Conservation (phyloP, 2,113 vertebrate genomes). For the Anguilla rostrata region DNA sequence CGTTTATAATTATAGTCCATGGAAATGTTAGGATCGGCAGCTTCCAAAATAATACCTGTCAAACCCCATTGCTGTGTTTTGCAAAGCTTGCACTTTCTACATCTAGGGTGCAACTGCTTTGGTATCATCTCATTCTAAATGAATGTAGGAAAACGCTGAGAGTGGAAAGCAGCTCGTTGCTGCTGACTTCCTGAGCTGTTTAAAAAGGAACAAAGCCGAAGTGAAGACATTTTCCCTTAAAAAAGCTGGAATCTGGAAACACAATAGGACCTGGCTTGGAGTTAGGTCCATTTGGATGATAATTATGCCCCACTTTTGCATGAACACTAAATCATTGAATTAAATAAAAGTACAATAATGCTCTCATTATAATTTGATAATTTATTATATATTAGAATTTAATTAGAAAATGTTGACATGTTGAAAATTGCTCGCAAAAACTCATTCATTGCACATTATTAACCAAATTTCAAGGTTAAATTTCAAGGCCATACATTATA, state of each 20-base stretch:
- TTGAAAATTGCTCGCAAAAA: no score
- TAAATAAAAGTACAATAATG: neutral
- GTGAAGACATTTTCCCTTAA: neutral
- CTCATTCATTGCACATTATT: no score
- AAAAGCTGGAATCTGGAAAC: neutral
- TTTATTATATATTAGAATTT: no score
- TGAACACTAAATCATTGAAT: neutral
- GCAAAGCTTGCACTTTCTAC: neutral
- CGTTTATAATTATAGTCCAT: neutral
- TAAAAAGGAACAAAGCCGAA: neutral
- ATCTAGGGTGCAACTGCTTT: neutral
- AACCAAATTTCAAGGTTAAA: no score
- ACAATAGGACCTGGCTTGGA: neutral
- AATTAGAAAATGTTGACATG: no score
- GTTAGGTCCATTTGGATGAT: neutral
- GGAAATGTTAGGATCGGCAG: neutral
- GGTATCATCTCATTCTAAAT: conserved; percentile 3
- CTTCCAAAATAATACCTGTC: conserved; percentile 4
- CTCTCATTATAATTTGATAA: neutral
- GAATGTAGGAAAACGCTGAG: neutral
- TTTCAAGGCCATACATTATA: no score
- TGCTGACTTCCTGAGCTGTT: conserved; percentile 7
- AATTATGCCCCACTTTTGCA: neutral
- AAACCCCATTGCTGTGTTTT: neutral
- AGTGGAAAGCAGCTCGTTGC: neutral